Evolutionary conservation across 2,113 vertebrate genomes (phyloP), one percentile per base, ranked within the genome.

Genomic region (Gallinago undulata): DNA sequence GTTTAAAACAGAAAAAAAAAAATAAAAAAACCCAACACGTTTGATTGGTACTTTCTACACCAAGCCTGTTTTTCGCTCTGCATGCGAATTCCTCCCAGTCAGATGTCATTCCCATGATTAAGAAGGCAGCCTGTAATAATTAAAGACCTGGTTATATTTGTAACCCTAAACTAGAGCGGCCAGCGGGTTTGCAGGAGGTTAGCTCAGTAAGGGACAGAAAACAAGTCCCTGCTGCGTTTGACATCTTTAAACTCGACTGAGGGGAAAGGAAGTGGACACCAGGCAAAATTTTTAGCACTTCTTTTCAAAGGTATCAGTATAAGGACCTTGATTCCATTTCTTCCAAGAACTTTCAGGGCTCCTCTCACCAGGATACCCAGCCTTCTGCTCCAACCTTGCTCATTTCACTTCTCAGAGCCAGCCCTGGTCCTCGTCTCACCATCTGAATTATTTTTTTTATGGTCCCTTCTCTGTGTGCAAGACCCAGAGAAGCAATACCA

Each of bases 291-390:
- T 57, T 53, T 1, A n/a, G 63, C 11, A 3, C 25, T 79, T 76
- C 22, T 23, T 7, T 3, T 19, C 0, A 0, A 39, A 56, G 50
- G 7, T 22, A 31, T 0, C 1, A 0, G 21, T 19, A 5, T 1
- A 6, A 79, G 27, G 69, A 66, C 45, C 55, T 63, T 0, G 14
- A 53, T 57, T 67, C 43, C 31, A 23, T 3, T 35, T 67, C 55
- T n/a, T 90, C 53, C 10, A 17, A 11, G 33, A 31, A n/a, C 10
- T 73, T 77, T 28, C 3, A 9, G 35, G 64, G 59, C 19, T 86
- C 23, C 59, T 73, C 67, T 62, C 13, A 0, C 9, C 47, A 41
- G 51, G 28, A 55, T 1, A 37, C 21, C 33, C 19, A 6, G 41
- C n/a, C 22, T 47, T 24, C 31, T 3, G 1, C 62, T 83, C n/a